A percentile compares a stretch with the other conserved stretches of the same genome.
Conservation (phyloP, 1,140 invertebrate species). For the Nephila pilipes region DNA sequence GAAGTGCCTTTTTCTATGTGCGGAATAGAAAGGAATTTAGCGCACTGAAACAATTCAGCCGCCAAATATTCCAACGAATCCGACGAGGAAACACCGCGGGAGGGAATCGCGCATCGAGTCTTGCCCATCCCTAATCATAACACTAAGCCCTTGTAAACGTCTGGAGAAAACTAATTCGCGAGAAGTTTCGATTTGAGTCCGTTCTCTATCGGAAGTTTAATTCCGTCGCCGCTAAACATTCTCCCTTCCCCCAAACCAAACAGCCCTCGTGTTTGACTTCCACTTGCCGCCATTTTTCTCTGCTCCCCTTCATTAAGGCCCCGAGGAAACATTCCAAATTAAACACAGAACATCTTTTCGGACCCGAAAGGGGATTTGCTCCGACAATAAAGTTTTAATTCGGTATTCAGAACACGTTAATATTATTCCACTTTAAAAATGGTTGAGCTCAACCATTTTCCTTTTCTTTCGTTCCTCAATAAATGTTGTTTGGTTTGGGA, state of each 20-base stretch:
- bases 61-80: no score
- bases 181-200: slow-evolving; percentile 17
- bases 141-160: background rate
- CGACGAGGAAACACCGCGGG: no score
- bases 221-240: background rate
- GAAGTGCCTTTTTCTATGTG: no score
- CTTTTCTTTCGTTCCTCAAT: background rate
- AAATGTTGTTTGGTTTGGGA: no score
- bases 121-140: slow-evolving; percentile 3
- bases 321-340: background rate
- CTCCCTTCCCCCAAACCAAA: background rate
- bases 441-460: background rate
- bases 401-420: background rate
- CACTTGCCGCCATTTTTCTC: slow-evolving; percentile 15
- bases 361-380: background rate
- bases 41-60: no score
- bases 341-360: background rate
- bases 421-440: background rate
- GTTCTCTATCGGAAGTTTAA: background rate
- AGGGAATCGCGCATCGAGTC: no score
- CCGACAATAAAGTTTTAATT: background rate
- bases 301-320: background rate
- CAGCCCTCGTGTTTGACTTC: slow-evolving; percentile 14
- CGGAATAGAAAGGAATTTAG: no score
- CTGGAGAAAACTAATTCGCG: background rate